Conservation (phyloP, 1,140 invertebrate species). For the Megathymus violae region DNA sequence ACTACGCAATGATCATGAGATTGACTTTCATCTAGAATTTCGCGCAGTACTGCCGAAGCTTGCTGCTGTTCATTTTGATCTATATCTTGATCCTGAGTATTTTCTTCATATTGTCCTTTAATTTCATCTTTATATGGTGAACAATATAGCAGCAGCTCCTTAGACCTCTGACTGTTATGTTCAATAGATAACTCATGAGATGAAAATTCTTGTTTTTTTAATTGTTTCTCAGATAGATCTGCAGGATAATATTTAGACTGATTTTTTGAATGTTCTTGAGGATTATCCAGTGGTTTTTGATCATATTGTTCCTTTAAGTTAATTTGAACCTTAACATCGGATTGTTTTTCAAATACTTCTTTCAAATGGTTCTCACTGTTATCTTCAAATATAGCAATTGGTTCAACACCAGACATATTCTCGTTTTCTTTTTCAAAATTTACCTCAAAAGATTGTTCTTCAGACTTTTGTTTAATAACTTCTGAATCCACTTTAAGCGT, state of each 20-base stretch:
- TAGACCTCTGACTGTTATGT: background rate
- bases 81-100: background rate
- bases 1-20: background rate
- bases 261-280: slow-evolving; percentile 1
- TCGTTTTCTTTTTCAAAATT: too few relatives aligned
- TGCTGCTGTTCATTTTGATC: background rate
- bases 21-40: background rate
- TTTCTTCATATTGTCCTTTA: background rate
- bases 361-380: background rate
- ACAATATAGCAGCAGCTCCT: too few relatives aligned
- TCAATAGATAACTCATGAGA: background rate
- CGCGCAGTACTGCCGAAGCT: background rate
- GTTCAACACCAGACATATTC: too few relatives aligned
- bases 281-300: background rate
- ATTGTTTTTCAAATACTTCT: background rate
- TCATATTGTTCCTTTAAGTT: background rate
- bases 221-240: background rate
- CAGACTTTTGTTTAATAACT: background rate
- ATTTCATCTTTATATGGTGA: background rate
- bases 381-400: slow-evolving; percentile 1
- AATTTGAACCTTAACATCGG: background rate
- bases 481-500: background rate
- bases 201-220: background rate
- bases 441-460: background rate
- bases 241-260: background rate